Conservation (phyloP, 2,888 invertebrate species). For the Sipunculus nudus region DNA sequence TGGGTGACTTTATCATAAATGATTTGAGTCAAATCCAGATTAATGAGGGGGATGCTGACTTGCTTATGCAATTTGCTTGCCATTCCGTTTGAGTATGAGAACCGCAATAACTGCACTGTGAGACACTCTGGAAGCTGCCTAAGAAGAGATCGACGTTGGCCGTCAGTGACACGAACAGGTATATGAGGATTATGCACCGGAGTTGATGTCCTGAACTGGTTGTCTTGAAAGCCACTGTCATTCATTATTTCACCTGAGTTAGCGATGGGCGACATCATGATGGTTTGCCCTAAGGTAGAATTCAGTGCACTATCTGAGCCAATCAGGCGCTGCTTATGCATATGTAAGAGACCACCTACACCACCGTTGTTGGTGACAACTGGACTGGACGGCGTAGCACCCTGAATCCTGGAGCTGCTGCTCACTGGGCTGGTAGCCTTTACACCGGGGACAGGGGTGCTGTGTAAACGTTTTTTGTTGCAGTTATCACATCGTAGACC, state of each 20-base stretch:
- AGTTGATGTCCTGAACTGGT: conserved; percentile 57
- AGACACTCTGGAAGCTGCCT: conserved; percentile 62
- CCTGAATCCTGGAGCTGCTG: neutral
- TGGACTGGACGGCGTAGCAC: neutral
- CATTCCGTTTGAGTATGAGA: conserved; percentile 47
- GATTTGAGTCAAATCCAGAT: conserved; percentile 52
- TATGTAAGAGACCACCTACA: neutral
- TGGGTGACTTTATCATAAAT: conserved; percentile 59
- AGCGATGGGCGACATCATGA: conserved; percentile 51
- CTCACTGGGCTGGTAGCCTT: too few relatives aligned
- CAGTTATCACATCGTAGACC: conserved; percentile 44
- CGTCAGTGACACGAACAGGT: conserved; percentile 32
- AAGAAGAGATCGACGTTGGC: conserved; percentile 56
- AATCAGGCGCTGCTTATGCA: neutral
- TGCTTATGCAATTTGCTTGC: conserved; percentile 52
- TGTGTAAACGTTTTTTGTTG: conserved; percentile 1
- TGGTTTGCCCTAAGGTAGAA: conserved; percentile 1
- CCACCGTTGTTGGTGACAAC: conserved; percentile 2
- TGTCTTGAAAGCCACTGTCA: conserved; percentile 57
- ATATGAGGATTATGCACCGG: conserved; percentile 41
- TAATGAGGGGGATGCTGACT: conserved; percentile 52
- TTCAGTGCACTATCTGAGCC: conserved; percentile 16
- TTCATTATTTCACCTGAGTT: conserved; percentile 38
- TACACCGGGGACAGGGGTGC: too few relatives aligned
- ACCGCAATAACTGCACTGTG: conserved; percentile 60